Conservation (phyloP, 1,140 invertebrate genomes). For the Drosophila obscura region DNA sequence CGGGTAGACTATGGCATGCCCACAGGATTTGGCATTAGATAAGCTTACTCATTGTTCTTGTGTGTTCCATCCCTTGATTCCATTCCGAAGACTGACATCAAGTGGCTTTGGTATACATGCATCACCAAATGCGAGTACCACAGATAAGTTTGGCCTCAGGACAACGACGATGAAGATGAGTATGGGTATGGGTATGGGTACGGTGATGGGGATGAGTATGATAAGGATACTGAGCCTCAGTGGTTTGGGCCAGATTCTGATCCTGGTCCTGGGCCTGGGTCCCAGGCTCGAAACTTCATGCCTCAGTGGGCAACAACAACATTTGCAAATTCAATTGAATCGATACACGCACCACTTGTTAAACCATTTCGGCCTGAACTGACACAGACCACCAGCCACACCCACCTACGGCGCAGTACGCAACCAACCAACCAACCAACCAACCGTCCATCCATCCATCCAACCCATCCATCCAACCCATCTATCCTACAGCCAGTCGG, state of each 20-base stretch:
- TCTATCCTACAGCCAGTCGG: slow-evolving; percentile 22
- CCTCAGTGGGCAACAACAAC: slow-evolving; percentile 77
- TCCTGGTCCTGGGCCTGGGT: slow-evolving; percentile 23
- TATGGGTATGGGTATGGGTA: too few species aligned
- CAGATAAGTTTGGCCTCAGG: slow-evolving; percentile 34
- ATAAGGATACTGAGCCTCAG: slow-evolving; percentile 34
- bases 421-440: slow-evolving; percentile 1
- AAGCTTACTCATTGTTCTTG: too few species aligned
- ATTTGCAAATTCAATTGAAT: slow-evolving; percentile 82
- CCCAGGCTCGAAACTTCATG: slow-evolving; percentile 44
- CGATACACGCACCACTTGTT: slow-evolving; percentile 82
- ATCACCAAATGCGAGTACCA: slow-evolving; percentile 72
- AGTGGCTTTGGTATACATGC: slow-evolving; percentile 54
- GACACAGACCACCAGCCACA: slow-evolving; percentile 31
- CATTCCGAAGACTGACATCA: slow-evolving; percentile 65
- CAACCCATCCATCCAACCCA: slow-evolving; percentile 23
- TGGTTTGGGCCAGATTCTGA: slow-evolving; percentile 1
- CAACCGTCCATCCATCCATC: slow-evolving; percentile 11
- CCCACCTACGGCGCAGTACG: background rate
- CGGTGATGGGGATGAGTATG: slow-evolving; percentile 26
- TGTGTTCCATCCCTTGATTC: slow-evolving; percentile 10
- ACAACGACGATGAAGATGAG: background rate
- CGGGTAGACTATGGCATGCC: too few species aligned
- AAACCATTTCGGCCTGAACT: slow-evolving; percentile 74
- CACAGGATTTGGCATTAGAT: too few species aligned